Evolutionary conservation across 2,888 invertebrate genomes (phyloP).

Genomic region (Polia nebulosa): DNA sequence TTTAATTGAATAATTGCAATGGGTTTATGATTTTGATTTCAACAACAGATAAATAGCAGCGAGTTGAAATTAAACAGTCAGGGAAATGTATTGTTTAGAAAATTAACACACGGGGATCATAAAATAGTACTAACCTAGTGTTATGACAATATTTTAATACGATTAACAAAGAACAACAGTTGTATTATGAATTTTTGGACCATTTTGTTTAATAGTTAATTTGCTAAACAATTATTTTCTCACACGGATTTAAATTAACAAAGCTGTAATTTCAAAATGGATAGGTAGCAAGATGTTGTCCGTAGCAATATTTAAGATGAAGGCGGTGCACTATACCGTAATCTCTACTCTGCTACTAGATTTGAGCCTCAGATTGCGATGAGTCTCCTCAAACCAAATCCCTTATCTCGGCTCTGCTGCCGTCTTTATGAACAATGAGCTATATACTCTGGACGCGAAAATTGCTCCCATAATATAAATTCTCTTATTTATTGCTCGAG

Average conservation of each 20-base stretch:
- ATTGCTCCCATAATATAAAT: constrained; percentile 63
- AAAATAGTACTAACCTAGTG: no score
- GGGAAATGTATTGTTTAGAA: background rate
- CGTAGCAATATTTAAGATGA: constrained; percentile 41
- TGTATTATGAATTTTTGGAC: no score
- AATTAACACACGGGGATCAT: background rate
- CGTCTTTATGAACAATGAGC: constrained; percentile 62
- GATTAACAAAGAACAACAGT: no score
- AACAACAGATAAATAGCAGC: background rate
- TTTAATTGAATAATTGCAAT: constrained; percentile 43
- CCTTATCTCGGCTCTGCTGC: constrained; percentile 64
- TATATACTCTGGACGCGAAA: constrained; percentile 57
- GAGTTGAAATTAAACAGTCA: background rate
- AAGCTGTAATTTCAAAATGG: constrained; percentile 9
- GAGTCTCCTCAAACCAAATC: constrained; percentile 55
- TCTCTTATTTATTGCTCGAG: constrained; percentile 49
- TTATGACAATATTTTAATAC: no score
- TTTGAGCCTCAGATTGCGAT: constrained; percentile 53
- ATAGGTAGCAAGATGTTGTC: constrained; percentile 16
- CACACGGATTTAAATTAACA: background rate
- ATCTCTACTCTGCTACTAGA: constrained; percentile 59
- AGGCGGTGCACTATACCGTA: constrained; percentile 34
- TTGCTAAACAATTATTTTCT: background rate
- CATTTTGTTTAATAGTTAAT: no score
- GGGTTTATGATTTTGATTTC: constrained; percentile 25